Base-by-base conservation (phyloP, 2,888 invertebrate species). In the Coleophora deauratella region DNA sequence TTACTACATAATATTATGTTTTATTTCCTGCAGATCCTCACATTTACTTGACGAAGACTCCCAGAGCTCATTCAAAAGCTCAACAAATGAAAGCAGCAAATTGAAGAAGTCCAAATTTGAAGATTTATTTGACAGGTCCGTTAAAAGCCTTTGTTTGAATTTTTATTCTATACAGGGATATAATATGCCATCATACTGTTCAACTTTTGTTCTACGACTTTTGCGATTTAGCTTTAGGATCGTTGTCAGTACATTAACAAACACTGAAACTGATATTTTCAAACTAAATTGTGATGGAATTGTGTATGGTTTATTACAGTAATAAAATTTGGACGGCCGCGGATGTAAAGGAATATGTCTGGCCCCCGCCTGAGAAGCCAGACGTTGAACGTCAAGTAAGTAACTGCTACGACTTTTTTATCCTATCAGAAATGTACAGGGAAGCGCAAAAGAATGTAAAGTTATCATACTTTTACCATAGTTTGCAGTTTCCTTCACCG, bases 281-380 rank as follows among this genome's bases (percentile, higher is more conserved):
- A n/a, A n/a, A n/a, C n/a, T n/a, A n/a, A n/a, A n/a, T n/a, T n/a
- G n/a, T n/a, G n/a, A n/a, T n/a, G n/a, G n/a, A n/a, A n/a, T n/a
- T n/a, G n/a, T n/a, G n/a, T n/a, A n/a, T n/a, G n/a, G 21, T 21
- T 35, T 7, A 43, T 76, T 72, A 10, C 68, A 85, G 85, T 59
- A 82, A 73, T 57, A 87, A 88, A 60, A 85, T 88, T 36, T 91
- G 93, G 65, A 92, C 93, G 13, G 96, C 96, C 11, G 93, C 95
- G 40, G 94, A 94, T 69, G 90, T 98, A 40, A 95, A 95, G 45
- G 98, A 98, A 71, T 98, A 98, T 68, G 93, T 92, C 60, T 98
- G 98, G 98, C 95, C 95, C 6, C 88, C 89, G 27, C 89, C 82
- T 63, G 77, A 73, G 27, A 65, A 54, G 37, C 51, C 63, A 32